Percentiles rank a stretch among this genome's conserved stretches.
Conservation (phyloP, 2,113 vertebrate species). For the Scytalopus superciliaris region DNA sequence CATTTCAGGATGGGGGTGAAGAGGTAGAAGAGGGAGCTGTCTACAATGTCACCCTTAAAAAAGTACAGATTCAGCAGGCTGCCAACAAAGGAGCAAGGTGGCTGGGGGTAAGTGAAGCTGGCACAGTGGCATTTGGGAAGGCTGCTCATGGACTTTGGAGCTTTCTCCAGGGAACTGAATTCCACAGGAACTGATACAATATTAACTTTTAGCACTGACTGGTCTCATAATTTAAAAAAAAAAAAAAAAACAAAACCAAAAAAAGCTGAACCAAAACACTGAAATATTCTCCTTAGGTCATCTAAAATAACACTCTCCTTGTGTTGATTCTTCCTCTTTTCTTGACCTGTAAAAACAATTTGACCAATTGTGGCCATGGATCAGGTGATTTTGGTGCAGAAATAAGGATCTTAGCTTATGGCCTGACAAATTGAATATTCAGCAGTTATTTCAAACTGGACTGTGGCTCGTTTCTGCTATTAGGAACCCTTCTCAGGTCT, state of each 20-base stretch:
- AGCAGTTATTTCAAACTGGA: neutral
- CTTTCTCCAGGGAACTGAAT: constrained; percentile 17
- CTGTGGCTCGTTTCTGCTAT: neutral
- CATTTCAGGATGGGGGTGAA: constrained; percentile 94
- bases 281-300: neutral
- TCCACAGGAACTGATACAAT: neutral
- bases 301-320: neutral
- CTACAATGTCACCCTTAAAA: constrained; percentile 94
- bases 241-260: neutral
- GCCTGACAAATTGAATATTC: neutral
- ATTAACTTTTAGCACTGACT: constrained; percentile 43
- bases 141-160: constrained; percentile 50
- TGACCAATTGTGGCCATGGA: neutral
- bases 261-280: neutral
- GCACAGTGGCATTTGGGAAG: neutral
- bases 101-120: constrained; percentile 77
- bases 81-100: constrained; percentile 92
- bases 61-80: constrained; percentile 94
- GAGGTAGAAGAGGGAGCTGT: constrained; percentile 95
- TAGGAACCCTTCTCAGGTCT: neutral
- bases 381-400: neutral
- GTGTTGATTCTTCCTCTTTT: neutral
- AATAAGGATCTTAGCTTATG: neutral
- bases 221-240: neutral
- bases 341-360: neutral